phyloP scores from a whole-genome alignment of 2,113 vertebrate genomes.

The Toxotes jaculatrix region DNA sequence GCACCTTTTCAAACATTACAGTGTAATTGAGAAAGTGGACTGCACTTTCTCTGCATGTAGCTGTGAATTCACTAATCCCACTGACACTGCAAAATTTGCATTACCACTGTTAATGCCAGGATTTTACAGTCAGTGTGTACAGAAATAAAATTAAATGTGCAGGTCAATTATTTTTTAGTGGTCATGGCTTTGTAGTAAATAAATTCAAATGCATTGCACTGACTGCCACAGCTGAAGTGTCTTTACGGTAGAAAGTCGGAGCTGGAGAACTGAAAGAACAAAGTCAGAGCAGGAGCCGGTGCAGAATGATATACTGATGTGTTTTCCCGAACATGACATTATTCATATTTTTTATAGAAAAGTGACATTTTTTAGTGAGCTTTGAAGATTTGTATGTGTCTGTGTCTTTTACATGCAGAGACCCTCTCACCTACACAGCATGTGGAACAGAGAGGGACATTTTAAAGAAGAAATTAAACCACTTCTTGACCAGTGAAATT shows the following conservation, averaged over 20 bases:
- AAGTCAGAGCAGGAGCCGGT: constrained; percentile 11
- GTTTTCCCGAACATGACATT: background rate
- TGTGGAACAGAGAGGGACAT: constrained; percentile 7
- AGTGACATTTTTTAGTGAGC: background rate
- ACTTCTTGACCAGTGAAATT: background rate
- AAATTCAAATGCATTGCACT: background rate
- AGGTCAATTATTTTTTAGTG: background rate
- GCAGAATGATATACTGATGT: constrained; percentile 4
- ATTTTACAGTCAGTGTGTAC: constrained; percentile 12
- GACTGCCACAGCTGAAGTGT: constrained; percentile 17
- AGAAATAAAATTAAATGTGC: background rate
- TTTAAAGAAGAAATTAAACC: background rate
- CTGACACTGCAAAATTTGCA: background rate
- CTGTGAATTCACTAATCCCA: background rate
- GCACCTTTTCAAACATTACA: background rate
- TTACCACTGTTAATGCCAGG: background rate
- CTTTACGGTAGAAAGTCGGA: constrained; percentile 30
- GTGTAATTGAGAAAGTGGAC: background rate
- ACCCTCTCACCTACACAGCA: constrained; percentile 14
- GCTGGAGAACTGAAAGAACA: constrained; percentile 15
- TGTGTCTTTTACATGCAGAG: constrained; percentile 24
- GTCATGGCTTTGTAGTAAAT: constrained; percentile 13
- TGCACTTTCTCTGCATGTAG: background rate
- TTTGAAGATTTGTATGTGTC: constrained; percentile 13
- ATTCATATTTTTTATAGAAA: constrained; percentile 35